Percentiles rank a stretch among this genome's conserved stretches.
These are phyloP conservation scores for Triplophysa tibetana DNA, from an alignment of 2,113 vertebrate genomes.

Conservation along the genomic window DNA sequence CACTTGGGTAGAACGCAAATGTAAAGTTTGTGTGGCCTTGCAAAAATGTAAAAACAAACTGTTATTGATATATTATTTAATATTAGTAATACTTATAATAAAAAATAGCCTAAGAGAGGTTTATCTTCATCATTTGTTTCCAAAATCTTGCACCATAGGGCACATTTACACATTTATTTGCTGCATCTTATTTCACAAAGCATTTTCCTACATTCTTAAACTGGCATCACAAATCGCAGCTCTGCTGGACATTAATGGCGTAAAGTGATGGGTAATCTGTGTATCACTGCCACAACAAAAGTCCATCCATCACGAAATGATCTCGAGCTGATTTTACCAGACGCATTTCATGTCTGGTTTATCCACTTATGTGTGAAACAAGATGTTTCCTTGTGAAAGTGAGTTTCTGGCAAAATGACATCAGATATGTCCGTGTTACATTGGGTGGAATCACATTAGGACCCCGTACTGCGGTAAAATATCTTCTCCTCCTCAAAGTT, in stretches of 20 bases:
- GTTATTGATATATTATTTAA: no score
- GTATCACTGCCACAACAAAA: conserved; percentile 38
- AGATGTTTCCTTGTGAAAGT: conserved; percentile 46
- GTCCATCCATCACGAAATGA: conserved; percentile 19
- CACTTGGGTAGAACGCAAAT: no score
- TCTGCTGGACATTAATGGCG: neutral
- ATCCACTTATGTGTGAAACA: conserved; percentile 53
- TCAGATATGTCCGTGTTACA: conserved; percentile 37
- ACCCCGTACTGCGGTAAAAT: neutral
- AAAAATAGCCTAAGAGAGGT: no score
- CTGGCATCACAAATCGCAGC: neutral
- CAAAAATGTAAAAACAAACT: no score
- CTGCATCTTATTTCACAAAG: neutral
- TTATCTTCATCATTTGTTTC: no score
- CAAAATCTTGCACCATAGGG: no score
- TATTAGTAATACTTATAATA: no score
- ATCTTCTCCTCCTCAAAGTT: conserved; percentile 3
- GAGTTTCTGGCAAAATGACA: conserved; percentile 25
- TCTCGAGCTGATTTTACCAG: conserved; percentile 39
- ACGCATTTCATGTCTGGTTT: conserved; percentile 40
- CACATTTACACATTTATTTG: no score
- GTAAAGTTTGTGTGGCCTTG: no score
- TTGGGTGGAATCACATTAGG: conserved; percentile 34
- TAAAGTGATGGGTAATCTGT: conserved; percentile 51
- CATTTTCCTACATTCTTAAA: conserved; percentile 17